phyloP scores from a whole-genome alignment of 1,140 invertebrate species.

The Drosophila bocqueti region DNA sequence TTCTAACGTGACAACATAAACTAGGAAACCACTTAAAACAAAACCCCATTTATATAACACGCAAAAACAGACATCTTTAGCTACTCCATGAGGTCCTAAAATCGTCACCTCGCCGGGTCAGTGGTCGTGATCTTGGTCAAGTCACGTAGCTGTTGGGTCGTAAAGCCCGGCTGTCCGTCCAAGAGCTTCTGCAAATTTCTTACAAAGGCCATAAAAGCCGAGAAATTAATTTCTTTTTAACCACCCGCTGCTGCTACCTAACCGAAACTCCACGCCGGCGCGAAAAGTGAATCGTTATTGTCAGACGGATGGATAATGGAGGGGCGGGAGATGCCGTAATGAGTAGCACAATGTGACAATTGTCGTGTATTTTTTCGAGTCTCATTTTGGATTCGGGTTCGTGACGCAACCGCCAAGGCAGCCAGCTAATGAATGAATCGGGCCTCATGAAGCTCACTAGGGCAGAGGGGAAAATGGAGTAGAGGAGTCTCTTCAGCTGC shows the following conservation, averaged over 20 bases:
- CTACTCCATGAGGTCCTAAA: conserved; percentile 26
- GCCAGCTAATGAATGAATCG: conserved; percentile 46
- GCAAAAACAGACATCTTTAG: conserved; percentile 4
- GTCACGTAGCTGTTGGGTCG: conserved; percentile 41
- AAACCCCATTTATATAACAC: conserved; percentile 26
- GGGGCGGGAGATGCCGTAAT: conserved; percentile 74
- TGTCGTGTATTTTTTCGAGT: conserved; percentile 63
- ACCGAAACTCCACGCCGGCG: conserved; percentile 3
- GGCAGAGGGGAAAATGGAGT: conserved; percentile 12
- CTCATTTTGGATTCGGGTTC: conserved; percentile 32
- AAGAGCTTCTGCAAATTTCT: conserved; percentile 37
- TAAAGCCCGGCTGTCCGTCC: conserved; percentile 29
- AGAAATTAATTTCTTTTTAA: conserved; percentile 57
- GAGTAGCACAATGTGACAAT: conserved; percentile 75
- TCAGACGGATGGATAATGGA: conserved; percentile 7
- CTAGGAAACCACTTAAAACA: conserved; percentile 4
- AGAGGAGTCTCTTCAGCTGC: not conserved
- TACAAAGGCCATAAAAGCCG: conserved; percentile 39
- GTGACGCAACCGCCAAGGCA: conserved; percentile 60
- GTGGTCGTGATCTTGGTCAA: conserved; percentile 49
- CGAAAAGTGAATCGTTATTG: conserved; percentile 47
- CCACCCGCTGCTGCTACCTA: conserved; percentile 29
- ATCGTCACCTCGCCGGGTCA: conserved; percentile 40
- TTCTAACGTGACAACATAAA: conserved; percentile 9
- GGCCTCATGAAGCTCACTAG: conserved; percentile 16